Percentiles rank a stretch among this genome's conserved stretches.
Conservation (phyloP, 2,113 vertebrate genomes). For the Macquaria australasica region DNA sequence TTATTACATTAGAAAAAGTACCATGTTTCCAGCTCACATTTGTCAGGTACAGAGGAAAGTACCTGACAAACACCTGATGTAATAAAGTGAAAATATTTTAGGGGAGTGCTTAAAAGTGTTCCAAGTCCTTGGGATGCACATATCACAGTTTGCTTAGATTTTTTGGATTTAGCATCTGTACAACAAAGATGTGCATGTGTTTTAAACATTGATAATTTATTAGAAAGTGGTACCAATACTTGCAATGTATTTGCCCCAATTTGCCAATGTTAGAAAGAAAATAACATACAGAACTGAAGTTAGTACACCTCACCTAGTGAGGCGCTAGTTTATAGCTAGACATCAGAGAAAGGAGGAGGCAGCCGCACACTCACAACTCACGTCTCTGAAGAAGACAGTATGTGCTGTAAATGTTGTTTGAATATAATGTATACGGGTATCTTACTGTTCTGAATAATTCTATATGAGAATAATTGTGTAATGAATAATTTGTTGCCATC, state of each 20-base stretch:
- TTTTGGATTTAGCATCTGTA: neutral
- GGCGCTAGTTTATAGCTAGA: neutral
- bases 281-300: slow-evolving; percentile 2
- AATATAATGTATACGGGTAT: neutral
- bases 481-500: too few species aligned
- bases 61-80: neutral
- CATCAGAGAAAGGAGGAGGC: slow-evolving; percentile 20
- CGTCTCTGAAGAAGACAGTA: neutral
- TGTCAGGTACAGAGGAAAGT: neutral
- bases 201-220: neutral
- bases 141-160: neutral
- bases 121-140: neutral
- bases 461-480: neutral
- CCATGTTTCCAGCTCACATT: neutral
- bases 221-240: neutral
- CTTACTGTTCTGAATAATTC: neutral
- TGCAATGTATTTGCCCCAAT: neutral
- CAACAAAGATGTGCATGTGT: neutral
- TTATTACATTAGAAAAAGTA: neutral
- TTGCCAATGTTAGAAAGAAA: neutral
- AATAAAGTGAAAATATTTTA: slow-evolving; percentile 2
- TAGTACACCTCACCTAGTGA: slow-evolving; percentile 6
- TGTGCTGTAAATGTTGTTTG: neutral
- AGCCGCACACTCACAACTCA: neutral
- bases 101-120: neutral